These are phyloP conservation scores for Pycnomerus fuliginosus DNA, from an alignment of 2,888 invertebrate genomes.

Conservation along the genomic window DNA sequence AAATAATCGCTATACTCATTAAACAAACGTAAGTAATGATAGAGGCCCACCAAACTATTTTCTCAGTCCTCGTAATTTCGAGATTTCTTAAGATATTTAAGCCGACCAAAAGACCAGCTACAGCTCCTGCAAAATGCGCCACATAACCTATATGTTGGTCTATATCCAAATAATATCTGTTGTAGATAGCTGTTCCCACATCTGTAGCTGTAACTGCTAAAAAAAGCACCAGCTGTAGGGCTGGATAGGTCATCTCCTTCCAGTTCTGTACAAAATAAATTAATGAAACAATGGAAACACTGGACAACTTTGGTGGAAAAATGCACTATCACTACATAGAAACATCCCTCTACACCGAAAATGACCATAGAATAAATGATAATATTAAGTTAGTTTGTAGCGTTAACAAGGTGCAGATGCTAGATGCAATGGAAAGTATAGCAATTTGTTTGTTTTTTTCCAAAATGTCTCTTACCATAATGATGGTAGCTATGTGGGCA, in stretches of 20 bases:
- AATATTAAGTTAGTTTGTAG: no score
- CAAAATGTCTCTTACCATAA: constrained; percentile 81
- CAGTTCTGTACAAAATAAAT: constrained; percentile 72
- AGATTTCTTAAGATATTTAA: constrained; percentile 65
- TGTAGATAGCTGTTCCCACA: constrained; percentile 87
- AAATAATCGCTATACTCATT: constrained; percentile 59
- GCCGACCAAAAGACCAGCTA: constrained; percentile 77
- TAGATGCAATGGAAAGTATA: no score
- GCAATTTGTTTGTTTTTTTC: no score
- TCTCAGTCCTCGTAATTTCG: constrained; percentile 61
- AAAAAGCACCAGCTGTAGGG: constrained; percentile 81
- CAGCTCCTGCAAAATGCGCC: constrained; percentile 75
- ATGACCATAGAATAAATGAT: no score
- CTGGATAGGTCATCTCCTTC: constrained; percentile 94
- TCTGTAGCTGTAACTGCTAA: constrained; percentile 79
- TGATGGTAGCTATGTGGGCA: constrained; percentile 89
- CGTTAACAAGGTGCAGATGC: no score
- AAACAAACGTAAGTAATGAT: constrained; percentile 68
- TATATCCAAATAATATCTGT: constrained; percentile 71
- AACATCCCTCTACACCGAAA: no score
- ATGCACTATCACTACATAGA: no score
- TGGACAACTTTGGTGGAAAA: no score
- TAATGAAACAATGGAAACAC: not conserved
- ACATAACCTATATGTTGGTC: constrained; percentile 87
- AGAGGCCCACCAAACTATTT: constrained; percentile 66